phyloP scores from a whole-genome alignment of 2,888 invertebrate species.

The Deroplatys truncata region DNA sequence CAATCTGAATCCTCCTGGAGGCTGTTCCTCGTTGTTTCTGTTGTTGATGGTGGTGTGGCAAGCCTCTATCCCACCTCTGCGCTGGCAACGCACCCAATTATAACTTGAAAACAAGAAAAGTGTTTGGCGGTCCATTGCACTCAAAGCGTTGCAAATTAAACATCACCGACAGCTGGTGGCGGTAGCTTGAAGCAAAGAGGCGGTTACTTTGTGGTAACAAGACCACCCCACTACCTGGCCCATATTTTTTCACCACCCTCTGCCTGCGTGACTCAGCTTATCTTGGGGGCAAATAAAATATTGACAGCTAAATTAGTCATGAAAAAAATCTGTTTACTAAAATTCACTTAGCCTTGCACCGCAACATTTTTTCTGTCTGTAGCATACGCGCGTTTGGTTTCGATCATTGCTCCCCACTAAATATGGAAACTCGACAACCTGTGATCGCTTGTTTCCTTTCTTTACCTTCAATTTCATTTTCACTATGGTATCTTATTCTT shows the following conservation, averaged over 20 bases:
- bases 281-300: conserved; percentile 23
- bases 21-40: conserved; percentile 17
- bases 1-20: conserved; percentile 26
- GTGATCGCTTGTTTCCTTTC: background rate
- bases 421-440: background rate
- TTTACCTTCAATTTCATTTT: background rate
- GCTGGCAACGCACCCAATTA: conserved; percentile 26
- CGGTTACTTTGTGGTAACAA: conserved; percentile 25
- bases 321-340: conserved; percentile 9
- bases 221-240: conserved; percentile 5
- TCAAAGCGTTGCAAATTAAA: conserved; percentile 32
- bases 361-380: background rate
- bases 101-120: conserved; percentile 32
- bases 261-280: conserved; percentile 10
- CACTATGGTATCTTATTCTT: background rate
- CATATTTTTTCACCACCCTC: background rate
- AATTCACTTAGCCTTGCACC: background rate
- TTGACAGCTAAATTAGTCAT: conserved; percentile 30
- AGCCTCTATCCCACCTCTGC: conserved; percentile 4
- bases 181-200: conserved; percentile 4
- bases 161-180: conserved; percentile 32
- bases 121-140: conserved; percentile 23
- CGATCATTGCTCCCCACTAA: background rate
- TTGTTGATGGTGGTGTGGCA: conserved; percentile 12
- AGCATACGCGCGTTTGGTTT: background rate